Evolutionary conservation across 53 echinoderm and acorn worm species (phyloP).

Genomic region (Glandiceps talaboti): DNA sequence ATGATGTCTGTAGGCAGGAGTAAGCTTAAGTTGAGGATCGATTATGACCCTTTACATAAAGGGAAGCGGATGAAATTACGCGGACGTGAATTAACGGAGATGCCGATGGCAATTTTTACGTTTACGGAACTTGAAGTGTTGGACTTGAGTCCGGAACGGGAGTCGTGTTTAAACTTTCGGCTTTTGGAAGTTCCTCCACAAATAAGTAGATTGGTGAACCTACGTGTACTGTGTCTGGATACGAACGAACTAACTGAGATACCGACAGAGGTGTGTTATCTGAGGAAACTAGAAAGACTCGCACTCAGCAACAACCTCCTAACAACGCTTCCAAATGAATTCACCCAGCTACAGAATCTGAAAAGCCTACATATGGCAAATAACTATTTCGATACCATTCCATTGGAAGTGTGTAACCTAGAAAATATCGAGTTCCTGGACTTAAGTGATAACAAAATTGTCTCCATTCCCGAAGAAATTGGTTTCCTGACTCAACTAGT

Average conservation of each 20-base stretch:
- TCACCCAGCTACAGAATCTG: slow-evolving; percentile 41
- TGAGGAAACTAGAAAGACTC: slow-evolving; percentile 61
- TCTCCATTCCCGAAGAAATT: slow-evolving; percentile 38
- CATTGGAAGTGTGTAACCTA: slow-evolving; percentile 46
- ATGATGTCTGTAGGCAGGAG: neutral
- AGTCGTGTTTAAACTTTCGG: slow-evolving; percentile 43
- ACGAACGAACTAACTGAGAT: slow-evolving; percentile 70
- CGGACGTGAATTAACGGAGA: slow-evolving; percentile 50
- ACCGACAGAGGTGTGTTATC: slow-evolving; percentile 45
- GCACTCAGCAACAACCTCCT: slow-evolving; percentile 90
- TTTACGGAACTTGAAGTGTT: slow-evolving; percentile 58
- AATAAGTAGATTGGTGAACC: slow-evolving; percentile 34
- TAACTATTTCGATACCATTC: slow-evolving; percentile 67
- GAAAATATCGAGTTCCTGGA: slow-evolving; percentile 68
- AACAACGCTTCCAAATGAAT: slow-evolving; percentile 41
- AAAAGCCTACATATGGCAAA: slow-evolving; percentile 82
- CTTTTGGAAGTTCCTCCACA: slow-evolving; percentile 39
- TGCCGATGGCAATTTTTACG: slow-evolving; percentile 51
- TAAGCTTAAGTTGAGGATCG: slow-evolving; percentile 23
- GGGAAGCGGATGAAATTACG: slow-evolving; percentile 63
- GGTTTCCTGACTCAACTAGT: slow-evolving; percentile 44
- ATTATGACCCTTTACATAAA: slow-evolving; percentile 30
- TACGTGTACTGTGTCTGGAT: slow-evolving; percentile 68
- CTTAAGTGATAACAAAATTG: slow-evolving; percentile 67
- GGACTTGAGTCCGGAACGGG: slow-evolving; percentile 73